phyloP scores from a whole-genome alignment of 2,888 invertebrate genomes.

The Frankliniella intonsa region DNA sequence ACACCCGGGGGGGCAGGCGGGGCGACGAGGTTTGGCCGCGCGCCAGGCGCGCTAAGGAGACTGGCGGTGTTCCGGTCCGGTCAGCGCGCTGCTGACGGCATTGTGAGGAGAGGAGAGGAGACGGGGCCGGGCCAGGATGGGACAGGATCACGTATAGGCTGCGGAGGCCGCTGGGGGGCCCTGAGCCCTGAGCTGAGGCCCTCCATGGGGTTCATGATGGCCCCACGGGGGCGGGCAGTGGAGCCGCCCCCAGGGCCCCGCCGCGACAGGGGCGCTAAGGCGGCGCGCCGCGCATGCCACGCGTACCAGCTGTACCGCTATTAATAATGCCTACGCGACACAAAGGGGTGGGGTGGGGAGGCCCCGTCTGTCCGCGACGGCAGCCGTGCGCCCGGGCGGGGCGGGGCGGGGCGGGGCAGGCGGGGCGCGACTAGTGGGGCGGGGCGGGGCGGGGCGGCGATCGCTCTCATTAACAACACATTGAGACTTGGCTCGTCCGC shows the following conservation, averaged over 20 bases:
- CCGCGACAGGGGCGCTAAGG: neutral
- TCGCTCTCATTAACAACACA: slow-evolving; percentile 10
- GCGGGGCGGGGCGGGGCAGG: neutral
- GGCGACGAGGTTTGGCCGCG: no score
- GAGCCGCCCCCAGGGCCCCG: neutral
- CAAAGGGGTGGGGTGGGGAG: neutral
- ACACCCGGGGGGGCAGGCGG: no score
- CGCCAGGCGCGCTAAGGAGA: no score
- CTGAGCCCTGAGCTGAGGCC: neutral
- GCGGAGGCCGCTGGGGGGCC: neutral
- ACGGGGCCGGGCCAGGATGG: no score
- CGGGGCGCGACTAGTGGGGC: neutral
- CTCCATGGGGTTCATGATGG: neutral
- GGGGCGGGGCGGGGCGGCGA: neutral
- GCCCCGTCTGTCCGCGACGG: neutral
- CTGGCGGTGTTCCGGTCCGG: no score
- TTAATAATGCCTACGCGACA: slow-evolving; percentile 26
- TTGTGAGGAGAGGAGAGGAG: no score
- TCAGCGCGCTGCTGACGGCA: no score
- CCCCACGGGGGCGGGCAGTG: neutral
- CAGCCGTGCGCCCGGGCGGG: neutral
- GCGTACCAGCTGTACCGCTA: slow-evolving; percentile 24
- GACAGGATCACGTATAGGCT: neutral
- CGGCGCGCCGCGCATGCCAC: neutral
- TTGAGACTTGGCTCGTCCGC: neutral